Evolutionary conservation across 2,113 vertebrate genomes (phyloP), one percentile per base, ranked within the genome.

Genomic region (Egretta garzetta): DNA sequence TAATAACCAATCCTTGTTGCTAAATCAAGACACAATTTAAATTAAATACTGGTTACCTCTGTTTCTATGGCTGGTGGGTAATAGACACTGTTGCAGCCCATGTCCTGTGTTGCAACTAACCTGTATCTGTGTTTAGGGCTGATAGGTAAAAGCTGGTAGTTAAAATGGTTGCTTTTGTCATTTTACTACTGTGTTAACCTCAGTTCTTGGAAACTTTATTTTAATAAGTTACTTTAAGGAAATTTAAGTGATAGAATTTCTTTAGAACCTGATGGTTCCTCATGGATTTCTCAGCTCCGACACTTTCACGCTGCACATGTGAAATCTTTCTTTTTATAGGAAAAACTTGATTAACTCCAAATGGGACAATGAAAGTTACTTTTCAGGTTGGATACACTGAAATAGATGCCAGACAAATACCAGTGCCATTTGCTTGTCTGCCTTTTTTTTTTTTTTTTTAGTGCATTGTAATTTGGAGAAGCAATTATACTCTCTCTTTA

Each of bases 331-430:
- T 43, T 83, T 91, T 75, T 72, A 39, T 32, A 60, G 64, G 49
- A 30, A 84, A 64, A 80, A 92, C 60, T 64, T 58, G 21, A 52
- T 88, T 62, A 88, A 83, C 49, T 87, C 63, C 66, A 86, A 85
- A 77, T 64, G 66, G 49, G 43, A 97, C 76, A 89, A 62, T 56
- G 76, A 39, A 84, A 94, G 76, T 93, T 80, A 37, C 80, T 89
- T 85, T 96, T 96, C 49, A 84, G 64, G 68, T 91, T 96, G 89
- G 70, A 66, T 85, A 93, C 32, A 49, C 92, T 28, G 73, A 91
- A 94, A 92, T 68, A 94, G 49, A 75, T 95, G 86, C 52, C 86
- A 96, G 88, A 89, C 66, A 90, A 95, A 90, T 59, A 67, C 21
- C 41, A 75, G 24, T 85, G 83, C 86, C 86, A 64, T 80, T 87